Base-by-base conservation (phyloP, 2,113 vertebrate genomes). In the Alosa alosa region DNA sequence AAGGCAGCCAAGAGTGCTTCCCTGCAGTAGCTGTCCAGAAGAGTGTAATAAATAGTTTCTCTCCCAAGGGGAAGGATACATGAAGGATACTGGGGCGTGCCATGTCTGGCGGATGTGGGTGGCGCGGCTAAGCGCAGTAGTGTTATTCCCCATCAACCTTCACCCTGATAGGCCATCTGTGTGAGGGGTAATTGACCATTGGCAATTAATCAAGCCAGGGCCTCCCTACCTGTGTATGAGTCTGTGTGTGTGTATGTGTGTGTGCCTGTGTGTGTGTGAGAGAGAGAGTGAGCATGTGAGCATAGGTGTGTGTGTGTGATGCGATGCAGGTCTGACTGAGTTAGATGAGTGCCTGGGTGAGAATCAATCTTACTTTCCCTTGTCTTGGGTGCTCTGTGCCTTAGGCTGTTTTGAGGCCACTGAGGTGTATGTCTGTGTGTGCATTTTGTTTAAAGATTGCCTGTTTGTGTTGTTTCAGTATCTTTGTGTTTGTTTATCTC, bases 101-200 rank as follows among this genome's bases (percentile, higher is more conserved):
- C 90, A 78, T 31, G 89, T 91, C 91, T 84, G n/a, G 91, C 81
- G 87, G 88, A 92, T 93, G 90, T 89, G 90, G 92, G 89, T 90
- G 93, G 92, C 83, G 87, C 89, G 86, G 88, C 87, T 90, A 90
- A 89, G 88, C 89, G 91, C 90, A 88, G 52, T 88, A 20, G 86
- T 36, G 87, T 90, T 92, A 91, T 89, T 93, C 91, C 92, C 92
- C 89, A 89, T 93, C 94, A 93, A 92, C 93, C 93, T 94, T 94
- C 93, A 93, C 92, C 92, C 94, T 91, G 91, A 91, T 85, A 85
- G 89, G 90, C 92, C 92, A 87, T 94, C 91, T 92, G 93, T 93
- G 92, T 91, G 91, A 92, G 92, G 90, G 93, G 89, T 93, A 94
- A 93, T 92, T 88, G 90, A 88, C 87, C 88, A 88, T 88, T 82